phyloP scores from a whole-genome alignment of 2,797 vertebrate species.

The Melopsittacus undulatus region DNA sequence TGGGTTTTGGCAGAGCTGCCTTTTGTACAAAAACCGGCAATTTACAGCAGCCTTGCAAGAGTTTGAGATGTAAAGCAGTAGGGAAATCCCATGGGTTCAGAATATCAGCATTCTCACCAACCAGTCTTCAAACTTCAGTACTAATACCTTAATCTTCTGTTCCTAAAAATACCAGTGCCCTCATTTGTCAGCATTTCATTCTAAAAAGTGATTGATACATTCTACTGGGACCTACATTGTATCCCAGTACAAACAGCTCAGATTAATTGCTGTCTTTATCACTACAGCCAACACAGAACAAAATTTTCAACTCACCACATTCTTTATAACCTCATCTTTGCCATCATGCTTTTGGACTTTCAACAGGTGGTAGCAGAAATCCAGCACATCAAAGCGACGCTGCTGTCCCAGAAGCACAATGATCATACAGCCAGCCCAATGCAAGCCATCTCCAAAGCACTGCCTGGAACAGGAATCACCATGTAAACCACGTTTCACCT shows the following conservation, averaged over 20 bases:
- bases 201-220: neutral
- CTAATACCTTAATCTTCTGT: neutral
- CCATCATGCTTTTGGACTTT: slow-evolving; percentile 98
- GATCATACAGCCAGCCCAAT: slow-evolving; percentile 99
- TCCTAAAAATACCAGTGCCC: neutral
- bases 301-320: slow-evolving; percentile 85
- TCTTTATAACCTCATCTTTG: slow-evolving; percentile 98
- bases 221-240: accelerated
- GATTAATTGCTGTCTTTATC: neutral
- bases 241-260: neutral
- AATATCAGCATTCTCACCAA: neutral
- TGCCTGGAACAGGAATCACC: slow-evolving; percentile 78
- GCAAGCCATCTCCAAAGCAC: slow-evolving; percentile 95
- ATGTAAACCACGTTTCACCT: neutral
- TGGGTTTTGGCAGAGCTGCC: neutral
- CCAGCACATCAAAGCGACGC: slow-evolving; percentile 93
- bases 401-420: slow-evolving; percentile 94
- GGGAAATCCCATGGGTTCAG: neutral
- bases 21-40: neutral
- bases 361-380: slow-evolving; percentile 97
- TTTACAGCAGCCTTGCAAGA: neutral
- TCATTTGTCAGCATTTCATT: neutral
- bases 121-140: neutral
- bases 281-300: accelerated
- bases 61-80: neutral